Evolutionary conservation across 2,113 vertebrate species (phyloP).

Genomic region (Antechinus flavipes): DNA sequence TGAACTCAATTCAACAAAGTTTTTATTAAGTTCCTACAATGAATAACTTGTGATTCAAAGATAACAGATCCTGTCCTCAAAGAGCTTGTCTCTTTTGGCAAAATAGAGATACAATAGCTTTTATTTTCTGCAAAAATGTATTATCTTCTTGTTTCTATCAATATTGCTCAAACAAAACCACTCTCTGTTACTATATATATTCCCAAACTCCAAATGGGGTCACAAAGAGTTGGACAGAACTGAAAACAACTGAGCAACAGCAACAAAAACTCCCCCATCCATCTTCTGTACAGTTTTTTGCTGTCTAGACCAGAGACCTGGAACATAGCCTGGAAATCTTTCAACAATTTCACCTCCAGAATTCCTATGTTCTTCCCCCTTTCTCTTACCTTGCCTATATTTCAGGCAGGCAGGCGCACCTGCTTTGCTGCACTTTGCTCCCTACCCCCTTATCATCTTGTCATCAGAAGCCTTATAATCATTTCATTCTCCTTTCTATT

Average conservation of each 20-base stretch:
- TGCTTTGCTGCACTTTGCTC: not conserved
- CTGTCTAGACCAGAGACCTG: not conserved
- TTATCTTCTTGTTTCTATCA: slow-evolving; percentile 63
- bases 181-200: slow-evolving; percentile 45
- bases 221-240: not conserved
- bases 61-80: not conserved
- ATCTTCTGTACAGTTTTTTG: not conserved
- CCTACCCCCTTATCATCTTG: not conserved
- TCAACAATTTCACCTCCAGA: not conserved
- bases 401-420: not conserved
- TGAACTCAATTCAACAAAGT: not conserved
- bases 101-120: slow-evolving; percentile 30
- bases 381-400: not conserved
- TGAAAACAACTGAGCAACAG: not conserved
- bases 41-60: not conserved
- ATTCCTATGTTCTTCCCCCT: not conserved
- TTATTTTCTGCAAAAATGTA: not conserved
- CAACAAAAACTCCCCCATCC: not conserved
- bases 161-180: slow-evolving; percentile 60
- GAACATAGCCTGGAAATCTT: not conserved
- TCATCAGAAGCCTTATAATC: not conserved
- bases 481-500: not conserved
- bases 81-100: not conserved
- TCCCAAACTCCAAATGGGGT: not conserved
- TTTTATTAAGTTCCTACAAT: not conserved